phyloP scores from a whole-genome alignment of 2,888 invertebrate genomes.

The Pammene fasciana region DNA sequence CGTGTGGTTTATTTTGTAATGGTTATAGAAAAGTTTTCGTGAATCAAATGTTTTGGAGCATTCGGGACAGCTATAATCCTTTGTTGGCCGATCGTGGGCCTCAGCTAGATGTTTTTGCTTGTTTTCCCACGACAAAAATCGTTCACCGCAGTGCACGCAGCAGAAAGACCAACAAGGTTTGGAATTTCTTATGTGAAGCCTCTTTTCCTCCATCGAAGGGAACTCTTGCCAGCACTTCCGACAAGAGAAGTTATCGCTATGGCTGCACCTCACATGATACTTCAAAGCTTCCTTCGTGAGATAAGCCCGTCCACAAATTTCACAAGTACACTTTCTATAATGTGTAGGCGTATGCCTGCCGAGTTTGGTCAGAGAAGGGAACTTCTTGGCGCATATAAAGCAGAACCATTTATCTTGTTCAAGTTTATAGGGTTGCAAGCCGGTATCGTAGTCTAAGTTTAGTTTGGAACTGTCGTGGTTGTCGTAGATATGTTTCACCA shows the following conservation, averaged over 20 bases:
- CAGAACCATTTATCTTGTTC: slow-evolving; percentile 65
- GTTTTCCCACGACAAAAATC: slow-evolving; percentile 69
- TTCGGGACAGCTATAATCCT: slow-evolving; percentile 64
- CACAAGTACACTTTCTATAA: slow-evolving; percentile 68
- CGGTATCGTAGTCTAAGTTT: slow-evolving; percentile 60
- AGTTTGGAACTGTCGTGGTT: slow-evolving; percentile 57
- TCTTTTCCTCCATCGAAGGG: slow-evolving; percentile 57
- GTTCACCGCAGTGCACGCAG: slow-evolving; percentile 65
- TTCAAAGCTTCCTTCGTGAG: slow-evolving; percentile 64
- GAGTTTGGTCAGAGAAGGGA: slow-evolving; percentile 63
- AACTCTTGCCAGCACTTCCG: slow-evolving; percentile 72
- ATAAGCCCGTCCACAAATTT: slow-evolving; percentile 69
- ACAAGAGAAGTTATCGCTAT: slow-evolving; percentile 62
- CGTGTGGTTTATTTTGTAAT: slow-evolving; percentile 65
- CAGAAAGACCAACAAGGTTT: slow-evolving; percentile 66
- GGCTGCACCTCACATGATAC: slow-evolving; percentile 66
- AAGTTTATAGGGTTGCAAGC: slow-evolving; percentile 68
- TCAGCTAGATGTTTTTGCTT: slow-evolving; percentile 65
- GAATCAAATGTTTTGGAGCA: slow-evolving; percentile 58
- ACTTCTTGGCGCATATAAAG: slow-evolving; percentile 60
- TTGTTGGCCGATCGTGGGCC: slow-evolving; percentile 57
- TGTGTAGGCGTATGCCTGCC: slow-evolving; percentile 70
- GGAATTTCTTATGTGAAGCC: slow-evolving; percentile 59
- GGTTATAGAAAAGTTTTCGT: slow-evolving; percentile 64
- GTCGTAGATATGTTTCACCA: slow-evolving; percentile 62